A percentile compares a stretch with the other conserved stretches of the same genome.
These are phyloP conservation scores for Nipponia nippon DNA, from an alignment of 2,113 vertebrate genomes.

Conservation along the genomic window DNA sequence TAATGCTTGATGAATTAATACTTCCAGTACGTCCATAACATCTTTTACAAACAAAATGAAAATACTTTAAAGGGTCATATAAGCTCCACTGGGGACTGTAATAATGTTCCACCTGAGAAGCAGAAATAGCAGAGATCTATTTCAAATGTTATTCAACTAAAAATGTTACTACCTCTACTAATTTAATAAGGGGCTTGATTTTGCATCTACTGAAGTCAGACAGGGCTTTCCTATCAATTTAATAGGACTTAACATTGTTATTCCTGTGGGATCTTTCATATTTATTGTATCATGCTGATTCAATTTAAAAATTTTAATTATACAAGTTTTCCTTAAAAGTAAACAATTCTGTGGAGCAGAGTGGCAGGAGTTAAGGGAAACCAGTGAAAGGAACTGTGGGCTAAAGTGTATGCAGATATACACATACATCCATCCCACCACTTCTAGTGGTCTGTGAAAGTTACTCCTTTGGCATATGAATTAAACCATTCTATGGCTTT, in stretches of 20 bases:
- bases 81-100: neutral
- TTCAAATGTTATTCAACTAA: neutral
- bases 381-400: neutral
- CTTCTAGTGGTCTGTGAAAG: neutral
- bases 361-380: neutral
- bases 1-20: neutral
- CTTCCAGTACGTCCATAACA: neutral
- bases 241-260: neutral
- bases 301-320: neutral
- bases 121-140: neutral
- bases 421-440: neutral
- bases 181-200: neutral
- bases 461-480: neutral
- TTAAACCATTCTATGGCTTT: neutral
- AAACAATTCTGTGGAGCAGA: neutral
- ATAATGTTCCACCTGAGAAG: neutral
- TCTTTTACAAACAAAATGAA: neutral
- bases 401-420: neutral
- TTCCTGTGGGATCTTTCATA: neutral
- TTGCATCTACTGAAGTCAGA: neutral
- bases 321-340: neutral
- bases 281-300: neutral
- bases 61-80: neutral
- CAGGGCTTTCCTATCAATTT: neutral
- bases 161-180: neutral